A percentile compares a stretch with the other conserved stretches of the same genome.
Evolutionary conservation across 92 coral and sea anemone genomes (phyloP).

Genomic region (Meandrina meandrites): DNA sequence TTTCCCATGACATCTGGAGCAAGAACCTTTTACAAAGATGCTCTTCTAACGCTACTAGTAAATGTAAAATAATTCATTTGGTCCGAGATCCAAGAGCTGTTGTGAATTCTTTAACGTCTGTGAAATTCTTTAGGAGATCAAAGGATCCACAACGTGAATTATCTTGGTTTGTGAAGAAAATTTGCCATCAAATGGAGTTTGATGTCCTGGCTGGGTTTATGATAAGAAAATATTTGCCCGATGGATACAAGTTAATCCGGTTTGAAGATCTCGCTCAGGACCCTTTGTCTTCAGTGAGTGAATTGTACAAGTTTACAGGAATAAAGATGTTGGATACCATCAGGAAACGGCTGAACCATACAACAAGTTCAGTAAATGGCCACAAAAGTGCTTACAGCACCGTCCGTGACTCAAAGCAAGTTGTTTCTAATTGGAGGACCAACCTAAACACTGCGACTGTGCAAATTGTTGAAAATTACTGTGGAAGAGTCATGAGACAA

Average conservation of each 20-base stretch:
- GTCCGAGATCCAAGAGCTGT: conserved; percentile 41
- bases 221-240: not conserved
- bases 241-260: conserved; percentile 31
- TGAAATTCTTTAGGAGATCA: not conserved
- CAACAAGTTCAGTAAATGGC: not conserved
- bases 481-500: conserved; percentile 12
- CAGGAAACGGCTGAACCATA: conserved; percentile 19
- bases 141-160: not conserved
- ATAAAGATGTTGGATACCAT: conserved; percentile 11
- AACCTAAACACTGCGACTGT: not conserved
- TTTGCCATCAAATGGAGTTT: conserved; percentile 19
- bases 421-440: conserved; percentile 7
- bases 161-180: conserved; percentile 9
- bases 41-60: not conserved
- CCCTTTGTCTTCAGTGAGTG: conserved; percentile 3
- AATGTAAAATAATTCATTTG: conserved; percentile 21
- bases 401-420: not conserved
- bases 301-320: conserved; percentile 14
- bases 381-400: not conserved
- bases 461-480: conserved; percentile 17
- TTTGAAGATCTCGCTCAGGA: conserved; percentile 30
- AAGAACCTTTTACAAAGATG: not conserved
- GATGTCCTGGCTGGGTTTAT: not conserved
- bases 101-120: not conserved
- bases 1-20: not conserved